Evolutionary conservation across 2,888 invertebrate genomes (phyloP).

Genomic region (Unio pictorum): DNA sequence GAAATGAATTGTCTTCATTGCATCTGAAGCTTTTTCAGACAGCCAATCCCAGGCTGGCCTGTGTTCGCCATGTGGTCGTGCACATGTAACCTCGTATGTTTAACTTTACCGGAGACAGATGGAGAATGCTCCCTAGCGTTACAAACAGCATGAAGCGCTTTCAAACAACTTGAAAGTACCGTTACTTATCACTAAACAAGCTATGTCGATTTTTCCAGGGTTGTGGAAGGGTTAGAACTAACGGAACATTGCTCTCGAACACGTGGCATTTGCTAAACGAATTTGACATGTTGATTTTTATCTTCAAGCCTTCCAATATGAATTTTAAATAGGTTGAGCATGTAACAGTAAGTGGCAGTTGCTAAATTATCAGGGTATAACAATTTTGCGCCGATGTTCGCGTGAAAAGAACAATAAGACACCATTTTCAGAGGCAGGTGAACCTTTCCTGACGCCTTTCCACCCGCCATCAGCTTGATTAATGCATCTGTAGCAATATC

Average conservation of each 20-base stretch:
- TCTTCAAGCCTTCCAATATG: slow-evolving; percentile 37
- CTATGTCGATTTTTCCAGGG: slow-evolving; percentile 19
- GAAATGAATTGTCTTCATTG: no score
- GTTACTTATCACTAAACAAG: slow-evolving; percentile 36
- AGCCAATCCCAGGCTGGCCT: no score
- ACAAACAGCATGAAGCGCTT: no score
- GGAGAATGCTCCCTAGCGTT: no score
- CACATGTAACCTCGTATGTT: no score
- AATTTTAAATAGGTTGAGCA: slow-evolving; percentile 47
- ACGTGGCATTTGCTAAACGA: neutral
- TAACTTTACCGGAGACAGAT: no score
- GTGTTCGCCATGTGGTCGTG: no score
- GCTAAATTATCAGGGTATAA: slow-evolving; percentile 51
- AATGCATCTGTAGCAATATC: slow-evolving; percentile 57
- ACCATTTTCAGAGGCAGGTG: slow-evolving; percentile 56
- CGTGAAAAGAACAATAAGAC: slow-evolving; percentile 48
- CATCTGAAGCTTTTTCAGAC: no score
- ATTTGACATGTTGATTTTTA: slow-evolving; percentile 22
- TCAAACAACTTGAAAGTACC: slow-evolving; percentile 4
- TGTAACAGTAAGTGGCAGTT: slow-evolving; percentile 40
- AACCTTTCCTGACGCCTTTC: slow-evolving; percentile 38
- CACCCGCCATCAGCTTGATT: slow-evolving; percentile 50
- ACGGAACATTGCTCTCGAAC: no score
- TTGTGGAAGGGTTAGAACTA: slow-evolving; percentile 13
- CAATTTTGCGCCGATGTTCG: slow-evolving; percentile 46